A percentile compares a stretch with the other conserved stretches of the same genome.
Evolutionary conservation across 2,113 vertebrate species (phyloP).

Genomic region (Myotis lucifugus): DNA sequence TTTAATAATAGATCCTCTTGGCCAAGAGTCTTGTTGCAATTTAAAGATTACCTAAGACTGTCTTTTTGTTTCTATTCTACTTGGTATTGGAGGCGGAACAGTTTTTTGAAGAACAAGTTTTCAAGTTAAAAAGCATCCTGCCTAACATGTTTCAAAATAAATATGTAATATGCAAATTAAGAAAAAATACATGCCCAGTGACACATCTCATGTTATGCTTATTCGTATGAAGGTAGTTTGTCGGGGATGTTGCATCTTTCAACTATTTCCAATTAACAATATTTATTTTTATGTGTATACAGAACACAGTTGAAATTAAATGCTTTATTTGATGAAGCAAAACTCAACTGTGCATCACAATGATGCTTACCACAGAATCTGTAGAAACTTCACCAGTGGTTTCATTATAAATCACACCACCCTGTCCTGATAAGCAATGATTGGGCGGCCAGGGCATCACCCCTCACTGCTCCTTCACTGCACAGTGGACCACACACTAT

Average conservation of each 20-base stretch:
- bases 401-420: not conserved
- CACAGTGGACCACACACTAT: not conserved
- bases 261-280: not conserved
- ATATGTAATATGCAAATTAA: not conserved
- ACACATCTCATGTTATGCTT: not conserved
- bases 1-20: not conserved
- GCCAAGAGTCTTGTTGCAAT: not conserved
- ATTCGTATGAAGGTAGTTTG: not conserved
- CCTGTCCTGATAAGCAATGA: not conserved
- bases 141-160: not conserved
- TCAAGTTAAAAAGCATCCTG: not conserved
- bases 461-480: not conserved
- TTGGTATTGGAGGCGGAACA: not conserved
- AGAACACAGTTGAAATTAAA: not conserved
- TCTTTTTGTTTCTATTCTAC: not conserved
- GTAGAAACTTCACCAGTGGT: not conserved
- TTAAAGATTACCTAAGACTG: not conserved
- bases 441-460: not conserved
- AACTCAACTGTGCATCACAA: not conserved
- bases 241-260: not conserved
- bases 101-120: conserved; percentile 18
- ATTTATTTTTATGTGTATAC: not conserved
- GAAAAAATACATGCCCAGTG: not conserved
- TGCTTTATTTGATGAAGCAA: not conserved
- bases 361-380: not conserved